phyloP scores from a whole-genome alignment of 2,113 vertebrate genomes.

The Xyliphius kryptos region DNA sequence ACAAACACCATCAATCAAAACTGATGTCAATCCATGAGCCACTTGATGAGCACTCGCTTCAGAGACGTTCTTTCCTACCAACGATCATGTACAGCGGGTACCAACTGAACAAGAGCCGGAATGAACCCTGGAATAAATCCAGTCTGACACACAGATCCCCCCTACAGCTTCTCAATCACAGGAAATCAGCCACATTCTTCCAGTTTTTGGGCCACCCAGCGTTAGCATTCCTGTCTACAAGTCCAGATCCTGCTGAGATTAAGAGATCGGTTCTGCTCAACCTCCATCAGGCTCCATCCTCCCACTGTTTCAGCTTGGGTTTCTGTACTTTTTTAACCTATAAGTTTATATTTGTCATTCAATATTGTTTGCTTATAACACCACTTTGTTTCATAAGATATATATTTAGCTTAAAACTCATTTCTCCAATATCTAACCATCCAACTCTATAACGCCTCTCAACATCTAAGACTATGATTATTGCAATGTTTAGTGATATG shows the following conservation, averaged over 20 bases:
- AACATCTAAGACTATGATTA: no score
- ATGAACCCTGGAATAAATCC: conserved; percentile 1
- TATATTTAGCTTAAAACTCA: not conserved
- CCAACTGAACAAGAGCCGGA: conserved; percentile 7
- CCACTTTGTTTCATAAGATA: no score
- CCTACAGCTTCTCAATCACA: conserved; percentile 14
- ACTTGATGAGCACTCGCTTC: conserved; percentile 36
- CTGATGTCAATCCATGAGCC: conserved; percentile 57
- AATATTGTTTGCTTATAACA: no score
- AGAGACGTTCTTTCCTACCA: conserved; percentile 19
- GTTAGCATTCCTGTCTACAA: not conserved
- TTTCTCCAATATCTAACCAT: not conserved
- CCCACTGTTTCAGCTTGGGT: not conserved
- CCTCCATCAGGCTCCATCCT: not conserved
- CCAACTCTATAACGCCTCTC: no score
- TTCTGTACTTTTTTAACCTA: no score
- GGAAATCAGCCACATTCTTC: conserved; percentile 5
- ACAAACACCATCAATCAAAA: conserved; percentile 53
- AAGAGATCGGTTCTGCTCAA: conserved; percentile 4
- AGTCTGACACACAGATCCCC: conserved; percentile 1
- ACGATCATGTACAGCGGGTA: not conserved
- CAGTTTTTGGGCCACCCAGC: not conserved
- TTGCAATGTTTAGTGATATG: no score
- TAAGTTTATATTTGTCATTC: no score
- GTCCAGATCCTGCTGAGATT: not conserved